Percentiles rank a stretch among this genome's conserved stretches.
Conservation (phyloP, 2,113 vertebrate species). For the Mustela nigripes region DNA sequence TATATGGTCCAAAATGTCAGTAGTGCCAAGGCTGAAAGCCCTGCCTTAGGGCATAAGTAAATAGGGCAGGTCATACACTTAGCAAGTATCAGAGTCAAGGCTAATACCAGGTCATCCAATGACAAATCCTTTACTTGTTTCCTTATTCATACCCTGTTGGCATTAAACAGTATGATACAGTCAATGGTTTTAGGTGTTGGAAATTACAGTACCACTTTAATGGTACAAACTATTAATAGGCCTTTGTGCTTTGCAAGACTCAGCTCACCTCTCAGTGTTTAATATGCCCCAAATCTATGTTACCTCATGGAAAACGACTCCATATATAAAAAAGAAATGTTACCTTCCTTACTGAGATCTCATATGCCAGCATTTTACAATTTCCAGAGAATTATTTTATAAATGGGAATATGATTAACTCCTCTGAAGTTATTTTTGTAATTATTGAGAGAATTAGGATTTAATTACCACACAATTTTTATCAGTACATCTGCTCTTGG, state of each 20-base stretch:
- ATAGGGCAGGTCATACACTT: not conserved
- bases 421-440: constrained; percentile 48
- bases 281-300: not conserved
- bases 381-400: constrained; percentile 50
- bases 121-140: not conserved
- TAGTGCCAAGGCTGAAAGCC: not conserved
- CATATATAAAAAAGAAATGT: not conserved
- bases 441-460: constrained; percentile 36
- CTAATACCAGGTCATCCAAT: not conserved
- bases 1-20: not conserved
- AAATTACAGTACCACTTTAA: not conserved
- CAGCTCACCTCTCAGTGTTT: not conserved
- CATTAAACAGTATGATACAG: not conserved
- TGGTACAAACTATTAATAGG: not conserved
- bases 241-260: not conserved
- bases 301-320: not conserved
- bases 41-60: not conserved
- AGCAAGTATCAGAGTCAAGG: not conserved
- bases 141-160: not conserved
- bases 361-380: not conserved
- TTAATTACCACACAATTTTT: constrained; percentile 8
- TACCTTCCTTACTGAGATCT: not conserved
- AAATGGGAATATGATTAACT: constrained; percentile 61
- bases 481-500: constrained; percentile 48
- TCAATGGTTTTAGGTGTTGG: not conserved